Base-by-base conservation (phyloP, 2,797 vertebrate genomes). In the Tamandua tetradactyla region DNA sequence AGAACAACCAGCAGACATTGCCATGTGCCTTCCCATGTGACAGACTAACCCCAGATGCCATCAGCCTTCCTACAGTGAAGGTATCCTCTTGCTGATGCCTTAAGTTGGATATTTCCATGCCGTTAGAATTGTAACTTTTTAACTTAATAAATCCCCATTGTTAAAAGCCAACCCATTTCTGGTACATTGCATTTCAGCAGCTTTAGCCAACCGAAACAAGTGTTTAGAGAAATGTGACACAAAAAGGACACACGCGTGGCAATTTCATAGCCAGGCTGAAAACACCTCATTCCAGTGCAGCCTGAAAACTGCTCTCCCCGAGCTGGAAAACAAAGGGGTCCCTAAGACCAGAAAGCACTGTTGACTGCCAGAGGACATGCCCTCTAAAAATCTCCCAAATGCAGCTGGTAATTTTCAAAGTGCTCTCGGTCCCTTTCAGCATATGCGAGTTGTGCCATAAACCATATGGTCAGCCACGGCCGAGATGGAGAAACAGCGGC, bases 381-480 rank as follows among this genome's bases (percentile, higher is more conserved):
- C 1, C 23, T 62, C 15, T 68, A 10, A 49, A 55, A 62, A 17
- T 59, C 81, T 78, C 72, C 44, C 81, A 20, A 14, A 37, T 0
- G 52, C 47, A 66, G 30, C 5, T 1, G 0, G 2, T 49, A 23
- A 22, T n/a, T 42, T 44, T 81, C 87, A 9, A 64, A 84, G 44
- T 75, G 94, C 87, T 22, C 47, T 71, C 44, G 25, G 78, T 74
- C 23, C 80, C 37, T 61, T 71, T 40, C 11, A 64, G 91, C 94
- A 44, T 5, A 44, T 57, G 32, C 78, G 11, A 35, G 23, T 4
- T 35, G 92, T 80, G 86, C 92, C 89, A 76, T 95, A 93, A 94
- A 97, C 95, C 95, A 82, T 47, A 52, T 97, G 95, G 96, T 62
- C 2, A 57, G 97, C 96, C 97, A 82, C 49, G 69, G 93, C 40